Evolutionary conservation across 2,113 vertebrate species (phyloP), one percentile per base, ranked within the genome.

Genomic region (Heteronetta atricapilla): DNA sequence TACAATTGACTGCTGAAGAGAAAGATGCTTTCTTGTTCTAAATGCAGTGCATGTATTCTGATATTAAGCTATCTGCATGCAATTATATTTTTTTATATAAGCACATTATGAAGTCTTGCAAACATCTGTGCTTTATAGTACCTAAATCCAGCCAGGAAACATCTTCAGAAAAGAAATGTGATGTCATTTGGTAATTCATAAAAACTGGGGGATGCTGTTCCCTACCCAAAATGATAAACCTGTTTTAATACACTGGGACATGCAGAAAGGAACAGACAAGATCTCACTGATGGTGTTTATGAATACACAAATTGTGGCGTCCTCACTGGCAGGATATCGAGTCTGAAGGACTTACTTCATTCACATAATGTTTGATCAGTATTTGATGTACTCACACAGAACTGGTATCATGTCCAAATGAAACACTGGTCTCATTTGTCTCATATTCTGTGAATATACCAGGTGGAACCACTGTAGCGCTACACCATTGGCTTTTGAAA

Each of bases 301-400:
- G 95, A 97, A 96, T 92, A 90, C 94, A 95, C 0, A 20, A 63
- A 94, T 82, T 94, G 72, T 95, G 78, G 72, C 70, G 90, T 83
- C 22, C 68, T 82, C 73, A 75, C 56, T 97, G 96, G 95, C 95
- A 97, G 78, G 78, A 84, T 95, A 94, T 95, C 93, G 95, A 97
- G 84, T 94, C 94, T 96, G 95, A 91, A 95, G 93, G 91, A 94
- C 86, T 95, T 44, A 46, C 46, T 48, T 48, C 46, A 48, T 21
- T 48, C 46, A 48, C 46, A 22, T 22, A 48, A 48, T 48, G 20
- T 48, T 48, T 5, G 46, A 22, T 48, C 20, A 11, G 46, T 73
- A 89, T 94, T 92, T 96, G 75, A 94, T 89, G 52, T 40, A n/a
- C 79, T 92, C 62, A 36, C 56, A 73, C 52, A 95, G 77, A 40